phyloP scores from a whole-genome alignment of 2,113 vertebrate species.

The Odocoileus hemionus region DNA sequence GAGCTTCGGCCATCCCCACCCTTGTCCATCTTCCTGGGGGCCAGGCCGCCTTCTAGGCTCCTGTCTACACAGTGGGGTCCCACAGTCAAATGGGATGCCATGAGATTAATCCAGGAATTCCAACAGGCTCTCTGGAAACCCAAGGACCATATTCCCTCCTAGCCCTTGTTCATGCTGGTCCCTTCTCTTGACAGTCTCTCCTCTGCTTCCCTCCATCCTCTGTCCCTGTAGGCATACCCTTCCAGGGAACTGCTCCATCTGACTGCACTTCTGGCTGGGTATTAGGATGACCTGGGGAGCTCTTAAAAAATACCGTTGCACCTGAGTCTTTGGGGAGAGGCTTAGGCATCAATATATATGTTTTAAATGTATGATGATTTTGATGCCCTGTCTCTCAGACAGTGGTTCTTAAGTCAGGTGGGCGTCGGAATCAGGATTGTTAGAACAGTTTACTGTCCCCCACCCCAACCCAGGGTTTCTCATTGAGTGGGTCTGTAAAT shows the following conservation, averaged over 20 bases:
- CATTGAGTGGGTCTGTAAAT: neutral
- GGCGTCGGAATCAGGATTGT: neutral
- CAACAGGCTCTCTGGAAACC: neutral
- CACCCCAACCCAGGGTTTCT: accelerated
- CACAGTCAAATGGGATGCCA: neutral
- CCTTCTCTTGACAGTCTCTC: neutral
- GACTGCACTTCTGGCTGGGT: neutral
- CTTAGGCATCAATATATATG: neutral
- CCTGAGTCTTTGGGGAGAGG: neutral
- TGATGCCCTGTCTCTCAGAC: neutral
- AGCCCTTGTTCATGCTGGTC: neutral
- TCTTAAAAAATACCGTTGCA: neutral
- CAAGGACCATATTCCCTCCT: no score
- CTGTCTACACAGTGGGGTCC: neutral
- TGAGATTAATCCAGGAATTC: neutral
- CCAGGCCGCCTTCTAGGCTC: neutral
- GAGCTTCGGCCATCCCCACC: neutral
- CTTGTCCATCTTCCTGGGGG: neutral
- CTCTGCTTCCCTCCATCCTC: neutral
- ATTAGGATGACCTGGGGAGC: neutral
- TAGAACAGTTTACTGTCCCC: neutral
- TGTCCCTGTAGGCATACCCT: neutral
- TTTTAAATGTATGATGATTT: neutral
- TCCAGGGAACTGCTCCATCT: neutral
- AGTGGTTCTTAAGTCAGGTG: neutral